A percentile compares a stretch with the other conserved stretches of the same genome.
These are phyloP conservation scores for Cyclophora albipunctata DNA, from an alignment of 2,888 invertebrate species.

Conservation along the genomic window DNA sequence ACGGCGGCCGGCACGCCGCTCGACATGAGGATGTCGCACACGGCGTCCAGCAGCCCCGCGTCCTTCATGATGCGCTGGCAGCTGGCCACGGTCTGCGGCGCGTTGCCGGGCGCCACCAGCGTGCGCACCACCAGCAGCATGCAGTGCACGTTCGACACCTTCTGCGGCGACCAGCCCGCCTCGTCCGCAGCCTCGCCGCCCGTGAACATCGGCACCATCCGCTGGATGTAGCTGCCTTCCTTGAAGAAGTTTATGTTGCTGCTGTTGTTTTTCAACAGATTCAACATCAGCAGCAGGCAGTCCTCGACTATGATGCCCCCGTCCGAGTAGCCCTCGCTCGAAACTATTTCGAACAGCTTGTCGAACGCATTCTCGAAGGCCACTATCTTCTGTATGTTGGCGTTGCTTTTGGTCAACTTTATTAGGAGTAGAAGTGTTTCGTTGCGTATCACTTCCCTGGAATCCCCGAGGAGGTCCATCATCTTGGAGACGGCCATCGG, in stretches of 20 bases:
- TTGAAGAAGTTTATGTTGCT: conserved; percentile 99
- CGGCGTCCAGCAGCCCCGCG: conserved; percentile 76
- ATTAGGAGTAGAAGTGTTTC: conserved; percentile 93
- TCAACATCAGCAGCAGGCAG: conserved; percentile 93
- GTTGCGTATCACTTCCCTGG: conserved; percentile 95
- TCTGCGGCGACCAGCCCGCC: conserved; percentile 92
- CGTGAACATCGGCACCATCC: conserved; percentile 90
- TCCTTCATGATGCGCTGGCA: conserved; percentile 94
- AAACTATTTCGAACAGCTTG: conserved; percentile 93
- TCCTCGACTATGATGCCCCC: conserved; percentile 99
- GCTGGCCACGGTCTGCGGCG: conserved; percentile 84
- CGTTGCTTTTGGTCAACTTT: conserved; percentile 93
- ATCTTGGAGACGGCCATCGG: conserved; percentile 98
- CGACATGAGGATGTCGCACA: conserved; percentile 95
- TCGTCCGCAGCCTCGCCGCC: conserved; percentile 82
- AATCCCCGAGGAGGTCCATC: conserved; percentile 96
- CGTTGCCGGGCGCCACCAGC: conserved; percentile 94
- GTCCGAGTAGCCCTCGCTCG: conserved; percentile 92
- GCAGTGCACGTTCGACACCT: conserved; percentile 94
- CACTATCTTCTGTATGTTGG: conserved; percentile 98
- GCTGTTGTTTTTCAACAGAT: conserved; percentile 94
- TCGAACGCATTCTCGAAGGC: conserved; percentile 99
- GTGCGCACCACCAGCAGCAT: conserved; percentile 93
- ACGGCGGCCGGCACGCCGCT: conserved; percentile 98
- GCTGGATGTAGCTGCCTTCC: conserved; percentile 97